These are phyloP conservation scores for Micoletzkya japonica DNA, from an alignment of 2,888 invertebrate species.

Conservation along the genomic window DNA sequence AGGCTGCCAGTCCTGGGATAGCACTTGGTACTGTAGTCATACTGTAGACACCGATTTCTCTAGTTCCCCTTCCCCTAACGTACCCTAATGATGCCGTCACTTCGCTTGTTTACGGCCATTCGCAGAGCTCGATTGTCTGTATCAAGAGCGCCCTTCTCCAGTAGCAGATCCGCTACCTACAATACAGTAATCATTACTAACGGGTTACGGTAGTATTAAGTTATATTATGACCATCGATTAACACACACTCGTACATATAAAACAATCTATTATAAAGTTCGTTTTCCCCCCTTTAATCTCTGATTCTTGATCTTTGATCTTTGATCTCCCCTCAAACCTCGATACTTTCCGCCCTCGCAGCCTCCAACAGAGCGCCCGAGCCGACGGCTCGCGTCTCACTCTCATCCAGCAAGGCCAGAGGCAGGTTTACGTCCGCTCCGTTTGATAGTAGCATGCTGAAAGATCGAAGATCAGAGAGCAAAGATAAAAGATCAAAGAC, in stretches of 20 bases:
- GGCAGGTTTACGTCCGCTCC: slow-evolving; percentile 81
- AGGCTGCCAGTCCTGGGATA: no score
- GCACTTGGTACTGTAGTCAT: no score
- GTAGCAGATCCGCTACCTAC: slow-evolving; percentile 73
- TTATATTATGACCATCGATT: no score
- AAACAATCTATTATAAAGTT: neutral
- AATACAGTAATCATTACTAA: neutral
- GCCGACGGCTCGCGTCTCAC: slow-evolving; percentile 43
- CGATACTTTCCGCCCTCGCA: slow-evolving; percentile 72
- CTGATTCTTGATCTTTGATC: no score
- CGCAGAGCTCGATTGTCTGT: slow-evolving; percentile 80
- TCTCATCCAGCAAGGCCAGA: slow-evolving; percentile 67
- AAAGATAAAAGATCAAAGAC: neutral
- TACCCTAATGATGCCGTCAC: slow-evolving; percentile 1
- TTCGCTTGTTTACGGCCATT: slow-evolving; percentile 34
- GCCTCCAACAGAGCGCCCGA: slow-evolving; percentile 74
- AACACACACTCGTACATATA: neutral
- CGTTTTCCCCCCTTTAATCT: neutral
- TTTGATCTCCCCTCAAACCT: no score
- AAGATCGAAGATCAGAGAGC: slow-evolving; percentile 64
- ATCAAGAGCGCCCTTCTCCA: slow-evolving; percentile 83
- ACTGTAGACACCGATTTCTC: no score
- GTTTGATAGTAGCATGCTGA: slow-evolving; percentile 70
- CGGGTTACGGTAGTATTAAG: no score
- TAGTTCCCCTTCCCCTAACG: no score